These are phyloP conservation scores for Carassius carassius DNA, from an alignment of 2,113 vertebrate genomes.

Conservation along the genomic window DNA sequence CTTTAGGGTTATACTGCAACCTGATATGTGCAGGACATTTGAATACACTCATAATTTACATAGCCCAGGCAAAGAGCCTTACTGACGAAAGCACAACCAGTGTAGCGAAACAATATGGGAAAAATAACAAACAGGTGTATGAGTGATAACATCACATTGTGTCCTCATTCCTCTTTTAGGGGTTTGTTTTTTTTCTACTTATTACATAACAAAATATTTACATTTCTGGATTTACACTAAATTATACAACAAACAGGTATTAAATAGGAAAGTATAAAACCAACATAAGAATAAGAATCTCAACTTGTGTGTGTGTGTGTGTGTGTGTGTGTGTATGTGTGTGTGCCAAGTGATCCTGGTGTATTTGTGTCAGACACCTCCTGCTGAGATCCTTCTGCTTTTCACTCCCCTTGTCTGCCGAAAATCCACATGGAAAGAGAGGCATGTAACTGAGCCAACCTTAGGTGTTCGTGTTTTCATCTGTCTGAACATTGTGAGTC, in stretches of 20 bases:
- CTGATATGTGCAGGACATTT: conserved; percentile 54
- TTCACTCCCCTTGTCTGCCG: conserved; percentile 49
- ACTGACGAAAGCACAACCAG: conserved; percentile 30
- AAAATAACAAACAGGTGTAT: background rate
- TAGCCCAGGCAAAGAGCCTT: conserved; percentile 21
- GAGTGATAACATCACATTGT: background rate
- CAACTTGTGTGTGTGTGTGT: background rate
- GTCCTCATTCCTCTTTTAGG: background rate
- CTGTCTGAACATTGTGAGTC: background rate
- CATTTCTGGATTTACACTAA: background rate
- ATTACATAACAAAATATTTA: background rate
- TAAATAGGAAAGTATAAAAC: background rate
- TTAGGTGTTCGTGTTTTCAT: background rate
- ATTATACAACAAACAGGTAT: background rate
- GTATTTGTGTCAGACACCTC: conserved; percentile 63
- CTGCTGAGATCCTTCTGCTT: conserved; percentile 59
- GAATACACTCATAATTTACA: conserved; percentile 49
- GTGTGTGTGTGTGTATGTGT: conserved; percentile 6
- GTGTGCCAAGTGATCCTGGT: conserved; percentile 17
- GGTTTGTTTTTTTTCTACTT: background rate
- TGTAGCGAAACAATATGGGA: background rate
- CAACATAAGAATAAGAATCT: background rate
- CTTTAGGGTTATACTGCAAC: conserved; percentile 13
- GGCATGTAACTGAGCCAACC: background rate
- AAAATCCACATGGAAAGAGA: conserved; percentile 31